Percentiles rank a stretch among this genome's conserved stretches.
These are phyloP conservation scores for Quiscalus mexicanus DNA, from an alignment of 2,113 vertebrate species.

Conservation along the genomic window DNA sequence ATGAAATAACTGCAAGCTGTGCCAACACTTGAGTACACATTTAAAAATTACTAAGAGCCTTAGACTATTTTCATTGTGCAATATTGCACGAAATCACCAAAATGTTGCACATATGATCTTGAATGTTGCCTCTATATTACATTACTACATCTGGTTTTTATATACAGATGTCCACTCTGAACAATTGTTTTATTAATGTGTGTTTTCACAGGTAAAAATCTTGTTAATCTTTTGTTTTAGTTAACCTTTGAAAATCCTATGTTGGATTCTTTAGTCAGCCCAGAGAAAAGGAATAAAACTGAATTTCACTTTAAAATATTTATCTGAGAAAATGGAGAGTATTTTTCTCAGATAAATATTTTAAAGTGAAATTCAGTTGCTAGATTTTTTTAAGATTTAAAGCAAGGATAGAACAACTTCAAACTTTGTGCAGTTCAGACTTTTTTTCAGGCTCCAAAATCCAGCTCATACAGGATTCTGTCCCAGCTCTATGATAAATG, in stretches of 20 bases:
- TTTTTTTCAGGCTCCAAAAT: neutral
- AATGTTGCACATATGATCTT: neutral
- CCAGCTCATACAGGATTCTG: neutral
- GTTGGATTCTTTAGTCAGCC: neutral
- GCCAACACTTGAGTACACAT: neutral
- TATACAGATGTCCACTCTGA: neutral
- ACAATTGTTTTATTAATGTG: neutral
- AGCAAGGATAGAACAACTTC: neutral
- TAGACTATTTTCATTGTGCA: neutral
- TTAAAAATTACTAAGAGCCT: neutral
- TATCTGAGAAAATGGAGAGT: neutral
- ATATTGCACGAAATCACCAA: neutral
- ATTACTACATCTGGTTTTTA: neutral
- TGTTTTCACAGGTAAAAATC: neutral
- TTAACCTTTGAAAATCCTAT: neutral
- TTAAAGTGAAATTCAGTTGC: neutral
- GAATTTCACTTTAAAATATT: too few relatives aligned
- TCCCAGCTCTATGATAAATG: neutral
- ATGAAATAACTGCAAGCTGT: neutral
- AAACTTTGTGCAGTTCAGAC: neutral
- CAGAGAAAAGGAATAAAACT: neutral
- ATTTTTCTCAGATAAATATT: neutral
- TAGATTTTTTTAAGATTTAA: neutral
- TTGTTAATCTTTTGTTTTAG: neutral
- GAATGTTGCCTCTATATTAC: neutral